Evolutionary conservation across 37 sponge, comb jelly and placozoan species (phyloP), one percentile per base, ranked within the genome.

Genomic region (Geodia barretti): DNA sequence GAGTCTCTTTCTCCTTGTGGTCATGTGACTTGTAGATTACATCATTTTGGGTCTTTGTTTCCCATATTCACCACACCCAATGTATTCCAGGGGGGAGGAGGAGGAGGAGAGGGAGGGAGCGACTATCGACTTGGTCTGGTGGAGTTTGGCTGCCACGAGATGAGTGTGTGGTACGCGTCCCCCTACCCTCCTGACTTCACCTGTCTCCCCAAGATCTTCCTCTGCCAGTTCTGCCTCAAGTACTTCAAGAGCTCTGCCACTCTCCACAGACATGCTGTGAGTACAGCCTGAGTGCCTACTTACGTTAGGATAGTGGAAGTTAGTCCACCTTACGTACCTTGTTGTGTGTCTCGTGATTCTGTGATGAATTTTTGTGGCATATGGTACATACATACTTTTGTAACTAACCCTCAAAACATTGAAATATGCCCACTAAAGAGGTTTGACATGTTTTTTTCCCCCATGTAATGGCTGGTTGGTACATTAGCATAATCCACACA

Each of bases 201-300:
- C 39, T 74, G 74, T 24, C 81, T 93, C 28, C 35, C 77, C 19
- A 76, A 89, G 40, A 64, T 93, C 66, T 93, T 80, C 78, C 64
- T 92, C 64, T 92, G 92, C 60, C 84, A 92, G 69, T 92, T 84
- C 71, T 94, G 95, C 78, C 85, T 94, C 66, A 90, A 87, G 81
- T 90, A 84, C 82, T 94, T 87, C 88, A 80, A 84, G 33, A 90
- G 81, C 42, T 41, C 81, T 20, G 84, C 38, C 73, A 95, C 88
- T 17, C 78, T 87, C n/a, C 73, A 82, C 36, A 70, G 62, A 64
- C 87, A 84, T 64, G 76, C 77, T 32, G 87, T 87, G 64, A 79
- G 85, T 62, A 21, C 39, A 34, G 37, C n/a, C 21, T 20, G 9
- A 77, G 32, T 43, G n/a, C n/a, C n/a, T n/a, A n/a, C n/a, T n/a